phyloP scores from a whole-genome alignment of 1,140 invertebrate genomes.

The Sipha flava region DNA sequence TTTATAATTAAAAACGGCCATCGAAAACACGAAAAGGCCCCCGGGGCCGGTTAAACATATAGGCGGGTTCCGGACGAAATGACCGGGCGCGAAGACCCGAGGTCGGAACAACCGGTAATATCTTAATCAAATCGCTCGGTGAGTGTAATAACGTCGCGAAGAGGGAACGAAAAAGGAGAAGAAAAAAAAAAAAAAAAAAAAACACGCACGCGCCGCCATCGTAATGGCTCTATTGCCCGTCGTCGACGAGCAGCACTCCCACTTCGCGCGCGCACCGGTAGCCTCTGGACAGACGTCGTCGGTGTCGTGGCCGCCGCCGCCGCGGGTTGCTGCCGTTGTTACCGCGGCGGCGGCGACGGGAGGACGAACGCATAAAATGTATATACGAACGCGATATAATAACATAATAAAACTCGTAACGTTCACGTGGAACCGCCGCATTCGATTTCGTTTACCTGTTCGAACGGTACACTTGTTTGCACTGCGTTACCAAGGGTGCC shows the following conservation, averaged over 20 bases:
- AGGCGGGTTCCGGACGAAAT: neutral
- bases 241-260: neutral
- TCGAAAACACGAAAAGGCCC: slow-evolving; percentile 1
- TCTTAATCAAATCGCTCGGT: slow-evolving; percentile 20
- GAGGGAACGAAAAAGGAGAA: neutral
- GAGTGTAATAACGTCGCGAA: no score
- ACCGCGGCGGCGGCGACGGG: neutral
- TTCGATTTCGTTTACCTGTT: no score
- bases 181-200: neutral
- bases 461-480: no score
- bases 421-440: no score
- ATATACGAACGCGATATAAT: no score
- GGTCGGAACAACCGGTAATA: slow-evolving; percentile 10
- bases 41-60: neutral
- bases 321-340: neutral
- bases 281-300: neutral
- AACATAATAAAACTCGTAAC: no score
- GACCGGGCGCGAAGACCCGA: neutral
- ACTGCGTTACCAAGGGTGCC: no score
- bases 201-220: neutral
- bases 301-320: neutral
- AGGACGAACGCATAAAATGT: no score
- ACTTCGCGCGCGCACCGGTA: neutral
- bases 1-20: slow-evolving; percentile 24
- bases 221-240: neutral